These are phyloP conservation scores for Eumeta japonica DNA, from an alignment of 1,140 invertebrate genomes.

Conservation along the genomic window DNA sequence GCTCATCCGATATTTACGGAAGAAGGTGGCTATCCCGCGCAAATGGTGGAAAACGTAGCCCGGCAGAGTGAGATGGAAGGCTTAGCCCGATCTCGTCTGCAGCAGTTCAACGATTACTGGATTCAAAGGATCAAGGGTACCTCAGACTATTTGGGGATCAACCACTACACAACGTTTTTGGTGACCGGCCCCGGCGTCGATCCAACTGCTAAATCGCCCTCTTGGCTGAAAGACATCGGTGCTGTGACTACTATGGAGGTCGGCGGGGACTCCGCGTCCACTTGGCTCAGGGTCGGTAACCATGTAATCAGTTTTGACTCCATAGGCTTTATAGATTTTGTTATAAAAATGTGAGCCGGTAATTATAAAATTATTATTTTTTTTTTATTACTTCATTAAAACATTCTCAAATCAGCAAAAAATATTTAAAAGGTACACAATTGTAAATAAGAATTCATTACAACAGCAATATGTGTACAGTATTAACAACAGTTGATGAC, in stretches of 20 bases:
- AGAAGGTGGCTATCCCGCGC: conserved; percentile 61
- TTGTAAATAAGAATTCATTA: no score
- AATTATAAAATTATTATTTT: conserved; percentile 1
- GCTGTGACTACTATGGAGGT: conserved; percentile 45
- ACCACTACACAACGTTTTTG: conserved; percentile 52
- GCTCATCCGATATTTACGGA: conserved; percentile 62
- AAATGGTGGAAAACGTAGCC: conserved; percentile 57
- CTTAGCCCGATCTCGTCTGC: conserved; percentile 42
- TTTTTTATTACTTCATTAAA: not conserved
- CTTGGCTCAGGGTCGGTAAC: conserved; percentile 52
- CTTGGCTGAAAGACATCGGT: conserved; percentile 53
- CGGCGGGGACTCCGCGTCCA: conserved; percentile 46
- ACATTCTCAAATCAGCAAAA: not conserved
- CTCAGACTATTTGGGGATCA: conserved; percentile 56
- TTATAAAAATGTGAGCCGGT: not conserved
- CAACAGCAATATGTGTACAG: no score
- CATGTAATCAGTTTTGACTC: not conserved
- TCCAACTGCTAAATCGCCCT: conserved; percentile 42
- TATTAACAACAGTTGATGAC: no score
- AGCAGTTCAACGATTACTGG: conserved; percentile 52
- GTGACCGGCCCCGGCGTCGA: conserved; percentile 45
- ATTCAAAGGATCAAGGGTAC: conserved; percentile 52
- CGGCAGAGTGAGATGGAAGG: conserved; percentile 51
- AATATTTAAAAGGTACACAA: no score
- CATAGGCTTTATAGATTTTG: not conserved